A percentile compares a stretch with the other conserved stretches of the same genome.
These are phyloP conservation scores for Tolypeutes matacus DNA, from an alignment of 2,797 vertebrate genomes.

Conservation along the genomic window DNA sequence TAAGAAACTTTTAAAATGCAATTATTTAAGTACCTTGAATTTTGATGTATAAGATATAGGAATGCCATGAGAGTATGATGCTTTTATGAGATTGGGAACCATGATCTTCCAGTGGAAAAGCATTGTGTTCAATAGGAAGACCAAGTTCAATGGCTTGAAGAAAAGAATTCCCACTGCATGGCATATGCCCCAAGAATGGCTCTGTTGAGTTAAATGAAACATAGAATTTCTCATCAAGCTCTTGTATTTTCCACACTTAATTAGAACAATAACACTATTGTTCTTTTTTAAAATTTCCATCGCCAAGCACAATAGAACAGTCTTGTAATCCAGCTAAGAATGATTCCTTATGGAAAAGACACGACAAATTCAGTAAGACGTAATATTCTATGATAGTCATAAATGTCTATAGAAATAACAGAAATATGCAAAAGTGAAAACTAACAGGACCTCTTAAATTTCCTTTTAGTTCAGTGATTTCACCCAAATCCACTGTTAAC, in stretches of 20 bases:
- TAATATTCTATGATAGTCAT: background rate
- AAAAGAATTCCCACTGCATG: background rate
- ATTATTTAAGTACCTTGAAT: background rate
- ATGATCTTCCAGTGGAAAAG: background rate
- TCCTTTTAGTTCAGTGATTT: background rate
- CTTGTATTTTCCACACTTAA: conserved; percentile 61
- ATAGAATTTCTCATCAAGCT: conserved; percentile 81
- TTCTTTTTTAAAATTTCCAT: conserved; percentile 66
- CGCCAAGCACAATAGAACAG: conserved; percentile 71
- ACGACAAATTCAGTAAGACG: conserved; percentile 71
- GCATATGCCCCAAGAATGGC: conserved; percentile 58
- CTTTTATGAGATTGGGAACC: background rate
- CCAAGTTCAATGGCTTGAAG: rapidly evolving
- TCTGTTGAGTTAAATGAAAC: conserved; percentile 76
- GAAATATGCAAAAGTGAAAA: background rate
- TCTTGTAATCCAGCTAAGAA: conserved; percentile 75
- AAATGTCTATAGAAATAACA: background rate
- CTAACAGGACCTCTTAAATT: background rate
- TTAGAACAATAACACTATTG: conserved; percentile 74
- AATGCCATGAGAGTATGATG: background rate
- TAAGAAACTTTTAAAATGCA: background rate
- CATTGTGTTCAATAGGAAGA: background rate
- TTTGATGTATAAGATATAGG: background rate
- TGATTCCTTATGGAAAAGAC: conserved; percentile 76
- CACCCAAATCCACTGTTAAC: background rate